These are phyloP conservation scores for Saccopteryx leptura DNA, from an alignment of 2,113 vertebrate species.

Conservation along the genomic window DNA sequence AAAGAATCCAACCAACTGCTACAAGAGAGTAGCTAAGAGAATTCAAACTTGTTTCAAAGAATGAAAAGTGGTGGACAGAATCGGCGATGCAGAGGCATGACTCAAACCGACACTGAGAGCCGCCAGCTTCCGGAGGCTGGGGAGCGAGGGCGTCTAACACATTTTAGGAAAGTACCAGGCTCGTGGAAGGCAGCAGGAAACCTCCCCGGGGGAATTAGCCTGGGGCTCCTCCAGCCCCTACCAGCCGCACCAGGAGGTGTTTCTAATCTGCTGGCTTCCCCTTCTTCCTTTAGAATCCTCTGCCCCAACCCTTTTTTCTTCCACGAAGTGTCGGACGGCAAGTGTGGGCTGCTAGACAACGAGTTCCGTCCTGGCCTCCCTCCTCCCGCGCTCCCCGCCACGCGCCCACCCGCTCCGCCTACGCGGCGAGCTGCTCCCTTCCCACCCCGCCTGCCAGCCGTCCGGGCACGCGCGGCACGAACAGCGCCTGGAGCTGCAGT, in stretches of 20 bases:
- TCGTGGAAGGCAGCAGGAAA: conserved; percentile 15
- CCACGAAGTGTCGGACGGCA: background rate
- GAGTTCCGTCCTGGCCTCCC: background rate
- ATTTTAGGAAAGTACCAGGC: conserved; percentile 79
- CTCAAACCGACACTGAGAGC: conserved; percentile 70
- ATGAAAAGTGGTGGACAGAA: conserved; percentile 53
- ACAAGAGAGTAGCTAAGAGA: background rate
- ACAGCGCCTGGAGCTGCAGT: background rate
- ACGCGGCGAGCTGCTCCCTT: background rate
- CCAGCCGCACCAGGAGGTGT: background rate
- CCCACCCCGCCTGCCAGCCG: background rate
- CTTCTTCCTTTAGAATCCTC: background rate
- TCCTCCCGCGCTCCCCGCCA: conserved; percentile 12
- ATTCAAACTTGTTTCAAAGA: conserved; percentile 28
- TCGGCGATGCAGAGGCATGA: conserved; percentile 78
- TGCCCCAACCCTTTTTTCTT: background rate
- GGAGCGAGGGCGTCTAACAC: conserved; percentile 70
- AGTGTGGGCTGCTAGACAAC: background rate
- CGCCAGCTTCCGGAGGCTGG: conserved; percentile 55
- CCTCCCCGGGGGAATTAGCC: background rate
- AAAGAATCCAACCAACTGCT: conserved; percentile 1
- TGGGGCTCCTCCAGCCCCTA: background rate
- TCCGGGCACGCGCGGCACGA: conserved; percentile 62
- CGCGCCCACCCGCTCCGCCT: conserved; percentile 72
- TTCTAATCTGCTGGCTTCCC: background rate